Conservation (phyloP, 2,113 vertebrate species). For the Spilogale gracilis region DNA sequence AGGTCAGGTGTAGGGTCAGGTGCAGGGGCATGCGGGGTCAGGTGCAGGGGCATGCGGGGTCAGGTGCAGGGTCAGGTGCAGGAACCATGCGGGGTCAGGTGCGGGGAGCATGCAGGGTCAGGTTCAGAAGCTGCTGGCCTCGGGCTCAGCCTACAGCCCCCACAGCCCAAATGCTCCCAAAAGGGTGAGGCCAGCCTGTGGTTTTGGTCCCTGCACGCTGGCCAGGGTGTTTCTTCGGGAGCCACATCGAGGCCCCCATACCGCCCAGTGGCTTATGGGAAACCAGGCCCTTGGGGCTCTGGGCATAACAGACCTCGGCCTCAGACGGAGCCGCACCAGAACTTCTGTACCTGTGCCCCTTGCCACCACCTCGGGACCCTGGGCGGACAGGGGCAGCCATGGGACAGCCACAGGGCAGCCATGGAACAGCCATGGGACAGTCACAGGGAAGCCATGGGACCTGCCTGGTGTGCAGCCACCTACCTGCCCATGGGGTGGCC, state of each 20-base stretch:
- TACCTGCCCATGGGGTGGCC: constrained; percentile 93
- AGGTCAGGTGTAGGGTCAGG: no score
- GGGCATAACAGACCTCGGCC: constrained; percentile 92
- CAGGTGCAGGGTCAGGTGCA: no score
- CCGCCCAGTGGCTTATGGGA: constrained; percentile 92
- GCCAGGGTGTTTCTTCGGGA: constrained; percentile 94
- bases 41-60: no score
- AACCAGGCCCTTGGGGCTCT: constrained; percentile 90
- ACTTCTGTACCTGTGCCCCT: constrained; percentile 94
- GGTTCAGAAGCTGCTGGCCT: constrained; percentile 91
- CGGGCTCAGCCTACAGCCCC: constrained; percentile 86
- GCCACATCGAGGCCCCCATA: constrained; percentile 94
- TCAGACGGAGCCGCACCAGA: constrained; percentile 92
- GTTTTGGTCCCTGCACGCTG: constrained; percentile 95
- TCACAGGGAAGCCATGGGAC: no score
- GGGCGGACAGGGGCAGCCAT: constrained; percentile 48
- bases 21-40: no score
- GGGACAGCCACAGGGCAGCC: no score
- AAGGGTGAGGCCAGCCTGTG: constrained; percentile 93
- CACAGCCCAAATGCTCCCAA: constrained; percentile 92
- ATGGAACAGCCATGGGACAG: constrained; percentile 77
- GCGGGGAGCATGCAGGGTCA: constrained; percentile 86
- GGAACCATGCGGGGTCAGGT: not conserved
- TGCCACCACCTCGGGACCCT: constrained; percentile 94
- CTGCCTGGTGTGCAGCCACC: constrained; percentile 90